phyloP scores from a whole-genome alignment of 2,888 invertebrate species.

The Caenorhabditis virilis region DNA sequence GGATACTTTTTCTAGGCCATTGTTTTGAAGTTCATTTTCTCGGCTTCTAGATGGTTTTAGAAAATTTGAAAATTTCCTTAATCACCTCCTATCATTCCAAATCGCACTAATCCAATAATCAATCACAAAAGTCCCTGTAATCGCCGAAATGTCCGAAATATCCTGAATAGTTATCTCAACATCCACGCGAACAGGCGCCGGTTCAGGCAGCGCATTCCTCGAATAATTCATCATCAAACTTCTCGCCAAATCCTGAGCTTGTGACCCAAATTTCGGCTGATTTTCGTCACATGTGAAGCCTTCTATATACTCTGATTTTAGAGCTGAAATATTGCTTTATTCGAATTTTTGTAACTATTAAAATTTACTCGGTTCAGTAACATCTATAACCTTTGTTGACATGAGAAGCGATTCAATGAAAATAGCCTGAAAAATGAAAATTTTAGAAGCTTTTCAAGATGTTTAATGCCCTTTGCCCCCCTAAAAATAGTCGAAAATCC shows the following conservation, averaged over 20 bases:
- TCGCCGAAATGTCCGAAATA: conserved; percentile 65
- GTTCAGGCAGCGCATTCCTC: conserved; percentile 65
- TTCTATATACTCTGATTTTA: conserved; percentile 18
- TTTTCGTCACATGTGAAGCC: conserved; percentile 26
- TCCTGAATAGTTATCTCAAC: conserved; percentile 68
- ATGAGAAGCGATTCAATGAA: conserved; percentile 37
- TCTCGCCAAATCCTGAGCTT: conserved; percentile 60
- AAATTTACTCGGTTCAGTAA: neutral
- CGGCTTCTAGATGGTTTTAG: no score
- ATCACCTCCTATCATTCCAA: conserved; percentile 59
- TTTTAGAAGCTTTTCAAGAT: neutral
- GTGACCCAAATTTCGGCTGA: conserved; percentile 28
- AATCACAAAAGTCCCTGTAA: conserved; percentile 63
- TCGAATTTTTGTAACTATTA: neutral
- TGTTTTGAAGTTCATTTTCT: no score
- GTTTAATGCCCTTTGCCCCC: no score
- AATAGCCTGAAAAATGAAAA: conserved; percentile 28
- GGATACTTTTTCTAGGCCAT: no score
- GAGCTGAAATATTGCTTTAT: conserved; percentile 5
- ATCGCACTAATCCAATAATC: conserved; percentile 68
- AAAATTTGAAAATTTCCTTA: no score
- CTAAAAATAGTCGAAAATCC: no score
- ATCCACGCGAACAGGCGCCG: conserved; percentile 60
- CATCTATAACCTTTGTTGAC: conserved; percentile 13
- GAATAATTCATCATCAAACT: conserved; percentile 64